phyloP scores from a whole-genome alignment of 2,797 vertebrate genomes.

The Macrochelys suwanniensis region DNA sequence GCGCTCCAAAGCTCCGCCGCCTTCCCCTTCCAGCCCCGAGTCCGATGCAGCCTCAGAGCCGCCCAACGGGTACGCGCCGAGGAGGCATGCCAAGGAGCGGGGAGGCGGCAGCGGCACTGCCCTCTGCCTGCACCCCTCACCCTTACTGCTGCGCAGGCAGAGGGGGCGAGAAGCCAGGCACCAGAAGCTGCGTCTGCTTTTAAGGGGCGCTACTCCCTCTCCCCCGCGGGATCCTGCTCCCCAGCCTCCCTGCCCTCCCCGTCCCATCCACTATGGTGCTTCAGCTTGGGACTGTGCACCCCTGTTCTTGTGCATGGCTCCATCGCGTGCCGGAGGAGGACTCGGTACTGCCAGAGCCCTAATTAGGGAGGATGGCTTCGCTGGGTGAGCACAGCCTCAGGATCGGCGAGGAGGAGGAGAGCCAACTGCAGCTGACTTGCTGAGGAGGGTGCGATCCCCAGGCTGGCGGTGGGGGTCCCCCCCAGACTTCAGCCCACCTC shows the following conservation, averaged over 20 bases:
- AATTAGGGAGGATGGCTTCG: not conserved
- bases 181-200: constrained; percentile 8
- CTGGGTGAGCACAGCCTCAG: constrained; percentile 1
- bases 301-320: not conserved
- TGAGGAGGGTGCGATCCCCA: not conserved
- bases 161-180: not conserved
- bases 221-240: not conserved
- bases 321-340: not conserved
- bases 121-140: not conserved
- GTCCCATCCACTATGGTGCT: not conserved
- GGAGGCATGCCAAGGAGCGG: not conserved
- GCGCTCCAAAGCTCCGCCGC: not conserved
- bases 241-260: not conserved
- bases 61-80: not conserved
- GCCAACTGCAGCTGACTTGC: not conserved
- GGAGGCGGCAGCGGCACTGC: not conserved
- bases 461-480: not conserved
- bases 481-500: not conserved
- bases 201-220: not conserved
- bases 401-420: not conserved
- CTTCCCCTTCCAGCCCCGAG: not conserved
- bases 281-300: not conserved
- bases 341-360: not conserved
- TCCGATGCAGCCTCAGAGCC: not conserved
- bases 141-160: not conserved